Conservation (phyloP, 2,113 vertebrate genomes). For the Ardeotis arabs region DNA sequence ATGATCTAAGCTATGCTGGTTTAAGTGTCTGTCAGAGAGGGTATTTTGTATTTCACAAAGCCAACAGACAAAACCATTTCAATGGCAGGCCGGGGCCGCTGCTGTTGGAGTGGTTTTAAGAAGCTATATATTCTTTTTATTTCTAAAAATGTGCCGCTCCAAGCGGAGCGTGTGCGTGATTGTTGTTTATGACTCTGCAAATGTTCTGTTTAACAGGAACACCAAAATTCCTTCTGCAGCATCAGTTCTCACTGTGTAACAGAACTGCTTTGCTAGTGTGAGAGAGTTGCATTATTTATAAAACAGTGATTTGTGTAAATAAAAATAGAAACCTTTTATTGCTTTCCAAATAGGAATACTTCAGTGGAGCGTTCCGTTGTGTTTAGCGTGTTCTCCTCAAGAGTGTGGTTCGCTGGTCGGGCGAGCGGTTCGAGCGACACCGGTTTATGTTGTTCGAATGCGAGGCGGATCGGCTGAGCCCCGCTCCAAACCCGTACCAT, state of each 20-base stretch:
- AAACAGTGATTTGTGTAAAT: not conserved
- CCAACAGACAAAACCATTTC: not conserved
- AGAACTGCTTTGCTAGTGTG: not conserved
- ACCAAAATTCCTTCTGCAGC: not conserved
- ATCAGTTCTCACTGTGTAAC: not conserved
- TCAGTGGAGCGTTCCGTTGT: not conserved
- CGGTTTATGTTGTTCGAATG: not conserved
- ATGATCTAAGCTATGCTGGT: not conserved
- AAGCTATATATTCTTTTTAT: not conserved
- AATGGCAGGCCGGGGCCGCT: not conserved
- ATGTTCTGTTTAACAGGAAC: not conserved
- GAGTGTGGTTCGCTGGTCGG: not conserved
- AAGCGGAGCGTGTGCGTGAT: not conserved
- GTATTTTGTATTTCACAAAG: not conserved
- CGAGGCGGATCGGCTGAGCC: not conserved
- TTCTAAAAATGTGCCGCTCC: not conserved
- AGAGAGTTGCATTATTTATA: not conserved
- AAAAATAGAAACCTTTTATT: not conserved
- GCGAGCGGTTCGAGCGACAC: not conserved
- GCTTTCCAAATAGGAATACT: not conserved
- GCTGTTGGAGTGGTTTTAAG: not conserved
- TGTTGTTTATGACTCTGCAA: not conserved
- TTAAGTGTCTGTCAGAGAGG: not conserved
- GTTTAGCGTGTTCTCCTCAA: not conserved
- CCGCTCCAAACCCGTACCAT: not conserved